Evolutionary conservation across 2,797 vertebrate species (phyloP).

Genomic region (Echiichthys vipera): DNA sequence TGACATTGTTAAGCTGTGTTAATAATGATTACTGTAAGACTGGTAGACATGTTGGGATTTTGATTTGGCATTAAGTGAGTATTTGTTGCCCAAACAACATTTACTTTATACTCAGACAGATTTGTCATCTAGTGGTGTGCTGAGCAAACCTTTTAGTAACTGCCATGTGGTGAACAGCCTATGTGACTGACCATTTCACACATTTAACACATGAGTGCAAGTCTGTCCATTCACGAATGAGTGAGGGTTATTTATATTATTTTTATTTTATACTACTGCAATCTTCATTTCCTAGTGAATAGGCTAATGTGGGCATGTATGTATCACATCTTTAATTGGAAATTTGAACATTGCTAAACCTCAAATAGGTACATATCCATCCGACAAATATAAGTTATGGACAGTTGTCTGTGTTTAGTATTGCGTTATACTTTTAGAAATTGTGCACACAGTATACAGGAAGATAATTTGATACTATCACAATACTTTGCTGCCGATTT

Average conservation of each 20-base stretch:
- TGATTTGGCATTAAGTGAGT: constrained; percentile 3
- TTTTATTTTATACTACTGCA: constrained; percentile 11
- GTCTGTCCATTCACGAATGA: constrained; percentile 12
- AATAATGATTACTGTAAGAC: background rate
- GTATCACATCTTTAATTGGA: background rate
- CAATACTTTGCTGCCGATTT: constrained; percentile 6
- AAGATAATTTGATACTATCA: constrained; percentile 6
- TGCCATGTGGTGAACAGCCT: background rate
- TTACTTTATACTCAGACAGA: constrained; percentile 1
- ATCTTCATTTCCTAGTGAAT: constrained; percentile 10
- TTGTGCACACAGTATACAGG: background rate
- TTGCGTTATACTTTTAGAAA: background rate
- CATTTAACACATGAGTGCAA: constrained; percentile 7
- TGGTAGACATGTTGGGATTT: background rate
- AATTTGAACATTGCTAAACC: background rate
- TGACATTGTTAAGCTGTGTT: background rate
- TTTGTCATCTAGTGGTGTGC: constrained; percentile 15
- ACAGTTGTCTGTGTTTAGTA: background rate
- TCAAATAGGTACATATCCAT: background rate
- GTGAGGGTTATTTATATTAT: background rate
- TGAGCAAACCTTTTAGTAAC: constrained; percentile 23
- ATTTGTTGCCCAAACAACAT: constrained; percentile 7
- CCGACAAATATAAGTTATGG: background rate
- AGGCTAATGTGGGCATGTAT: background rate
- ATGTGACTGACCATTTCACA: constrained; percentile 23